These are phyloP conservation scores for Eptesicus fuscus DNA, from an alignment of 2,113 vertebrate species.

Conservation along the genomic window DNA sequence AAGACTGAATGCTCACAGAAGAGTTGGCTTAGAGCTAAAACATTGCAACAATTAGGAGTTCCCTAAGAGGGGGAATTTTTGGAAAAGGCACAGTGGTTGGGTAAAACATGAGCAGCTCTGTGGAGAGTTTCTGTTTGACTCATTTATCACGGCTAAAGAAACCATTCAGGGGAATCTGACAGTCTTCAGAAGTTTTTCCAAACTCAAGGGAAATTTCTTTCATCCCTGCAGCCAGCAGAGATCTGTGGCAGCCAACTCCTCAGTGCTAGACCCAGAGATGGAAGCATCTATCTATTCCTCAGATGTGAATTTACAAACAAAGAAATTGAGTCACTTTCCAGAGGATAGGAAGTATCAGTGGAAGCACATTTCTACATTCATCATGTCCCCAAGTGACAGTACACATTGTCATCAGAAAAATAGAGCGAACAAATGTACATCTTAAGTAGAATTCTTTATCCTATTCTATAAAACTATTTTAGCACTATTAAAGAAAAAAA, in stretches of 20 bases:
- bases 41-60: background rate
- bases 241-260: background rate
- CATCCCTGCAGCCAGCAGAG: background rate
- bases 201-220: slow-evolving; percentile 38
- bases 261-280: background rate
- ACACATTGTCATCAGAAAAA: background rate
- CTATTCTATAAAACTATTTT: background rate
- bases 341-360: background rate
- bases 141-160: background rate
- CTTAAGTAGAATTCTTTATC: background rate
- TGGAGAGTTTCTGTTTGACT: slow-evolving; percentile 47
- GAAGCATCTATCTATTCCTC: background rate
- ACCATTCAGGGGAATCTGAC: background rate
- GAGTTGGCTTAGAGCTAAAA: background rate
- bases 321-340: background rate
- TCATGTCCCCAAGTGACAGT: background rate
- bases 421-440: fast-evolving
- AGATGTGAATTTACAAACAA: slow-evolving; percentile 14
- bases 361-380: slow-evolving; percentile 25
- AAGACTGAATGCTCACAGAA: background rate
- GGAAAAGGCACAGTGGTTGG: background rate
- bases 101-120: background rate
- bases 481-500: background rate
- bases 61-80: background rate
- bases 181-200: slow-evolving; percentile 21